Evolutionary conservation across 2,113 vertebrate genomes (phyloP), one percentile per base, ranked within the genome.

Genomic region (Mobula hypostoma): DNA sequence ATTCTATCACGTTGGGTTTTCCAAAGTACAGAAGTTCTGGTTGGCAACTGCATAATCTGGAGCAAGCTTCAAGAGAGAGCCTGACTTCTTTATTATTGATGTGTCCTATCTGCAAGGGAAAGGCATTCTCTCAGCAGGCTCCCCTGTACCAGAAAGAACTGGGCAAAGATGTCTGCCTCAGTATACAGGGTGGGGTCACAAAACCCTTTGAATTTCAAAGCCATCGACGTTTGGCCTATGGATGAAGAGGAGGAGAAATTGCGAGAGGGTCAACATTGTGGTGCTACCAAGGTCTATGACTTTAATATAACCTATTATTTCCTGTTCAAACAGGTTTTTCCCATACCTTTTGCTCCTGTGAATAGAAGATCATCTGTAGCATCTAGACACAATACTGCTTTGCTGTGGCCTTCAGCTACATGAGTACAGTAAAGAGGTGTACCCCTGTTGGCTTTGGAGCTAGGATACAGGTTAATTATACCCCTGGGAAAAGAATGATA

Each of bases 281-380:
- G 68, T 83, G 27, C 58, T 29, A n/a, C 8, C 1, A 12, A 15
- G 58, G 21, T 1, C 48, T 85, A 27, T 58, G 48, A 58, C 66
- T 90, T 90, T 90, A 48, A 14, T 76, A 21, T 32, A 56, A 56
- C 21, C 32, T 56, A 93, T 56, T 93, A 27, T 27, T 19, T 36
- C 58, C 17, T 48, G 40, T 56, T 72, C 29, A 21, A 93, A 48
- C 19, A 21, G 48, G 48, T 85, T 79, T 15, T 94, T 94, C 90
- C 27, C 95, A 94, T 94, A 99, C 99, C 99, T 98, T 99, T 99
- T 68, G 99, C 99, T 88, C 99, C 99, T 6, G 99, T 99, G 95
- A 99, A 99, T 68, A 99, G 98, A 87, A 99, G 97, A 95, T 99
- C 99, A 77, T 99, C 98, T 0, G 99, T 99, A 94, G 98, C 97